These are phyloP conservation scores for Harmothoe impar DNA, from an alignment of 2,888 invertebrate genomes.

Conservation along the genomic window DNA sequence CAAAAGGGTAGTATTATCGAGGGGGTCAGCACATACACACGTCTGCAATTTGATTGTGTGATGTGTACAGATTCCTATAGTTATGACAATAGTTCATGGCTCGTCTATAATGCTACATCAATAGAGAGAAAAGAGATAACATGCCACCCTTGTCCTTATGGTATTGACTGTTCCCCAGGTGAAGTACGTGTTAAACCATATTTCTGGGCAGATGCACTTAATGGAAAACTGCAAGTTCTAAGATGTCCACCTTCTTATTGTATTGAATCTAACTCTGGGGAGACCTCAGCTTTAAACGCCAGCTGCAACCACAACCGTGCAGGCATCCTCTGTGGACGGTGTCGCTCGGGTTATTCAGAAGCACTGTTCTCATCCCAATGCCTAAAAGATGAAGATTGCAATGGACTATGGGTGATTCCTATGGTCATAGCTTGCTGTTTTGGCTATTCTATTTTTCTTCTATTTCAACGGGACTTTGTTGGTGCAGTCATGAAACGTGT, in stretches of 20 bases:
- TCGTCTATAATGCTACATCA: neutral
- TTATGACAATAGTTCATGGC: neutral
- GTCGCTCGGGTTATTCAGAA: neutral
- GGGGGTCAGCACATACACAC: neutral
- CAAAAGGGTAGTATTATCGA: neutral
- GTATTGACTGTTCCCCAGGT: neutral
- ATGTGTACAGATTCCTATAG: neutral
- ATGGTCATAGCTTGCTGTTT: neutral
- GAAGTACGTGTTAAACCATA: neutral
- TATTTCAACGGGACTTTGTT: constrained; percentile 14
- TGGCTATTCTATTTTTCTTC: neutral
- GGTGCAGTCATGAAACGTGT: neutral
- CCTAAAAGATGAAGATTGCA: neutral
- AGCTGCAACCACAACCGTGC: neutral
- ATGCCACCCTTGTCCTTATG: constrained; percentile 12
- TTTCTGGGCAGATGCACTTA: neutral
- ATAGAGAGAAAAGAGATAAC: neutral
- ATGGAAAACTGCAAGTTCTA: neutral
- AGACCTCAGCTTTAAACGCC: neutral
- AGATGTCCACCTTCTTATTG: neutral
- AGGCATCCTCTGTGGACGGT: neutral
- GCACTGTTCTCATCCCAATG: constrained; percentile 3
- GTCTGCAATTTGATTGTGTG: neutral
- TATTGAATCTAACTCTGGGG: neutral
- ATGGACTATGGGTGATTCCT: neutral